Evolutionary conservation across 2,113 vertebrate genomes (phyloP).

Genomic region (Pristiophorus japonicus): DNA sequence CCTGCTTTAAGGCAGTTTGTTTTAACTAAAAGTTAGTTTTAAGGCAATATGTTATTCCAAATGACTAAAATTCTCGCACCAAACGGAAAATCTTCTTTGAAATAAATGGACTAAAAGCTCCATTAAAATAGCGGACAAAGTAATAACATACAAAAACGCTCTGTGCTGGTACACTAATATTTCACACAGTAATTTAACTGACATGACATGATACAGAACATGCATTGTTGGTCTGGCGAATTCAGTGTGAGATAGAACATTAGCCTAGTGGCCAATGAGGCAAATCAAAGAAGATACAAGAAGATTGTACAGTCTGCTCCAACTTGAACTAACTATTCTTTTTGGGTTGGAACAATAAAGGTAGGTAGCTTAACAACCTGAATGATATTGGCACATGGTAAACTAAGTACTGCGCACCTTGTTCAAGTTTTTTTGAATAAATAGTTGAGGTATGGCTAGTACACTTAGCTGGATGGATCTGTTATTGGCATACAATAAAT

Average conservation of each 20-base stretch:
- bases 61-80: neutral
- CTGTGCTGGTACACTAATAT: neutral
- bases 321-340: neutral
- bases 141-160: neutral
- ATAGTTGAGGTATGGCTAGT: neutral
- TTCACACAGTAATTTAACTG: neutral
- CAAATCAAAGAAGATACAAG: neutral
- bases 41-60: neutral
- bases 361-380: neutral
- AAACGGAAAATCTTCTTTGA: neutral
- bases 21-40: neutral
- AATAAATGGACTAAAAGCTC: neutral
- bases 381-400: neutral
- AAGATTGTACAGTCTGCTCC: neutral
- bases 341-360: neutral
- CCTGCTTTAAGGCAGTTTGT: too few relatives aligned
- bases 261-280: neutral
- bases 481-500: conserved; percentile 32
- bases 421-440: neutral
- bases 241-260: neutral
- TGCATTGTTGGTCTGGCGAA: neutral
- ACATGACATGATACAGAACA: neutral
- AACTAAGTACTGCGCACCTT: neutral
- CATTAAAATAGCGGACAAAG: neutral
- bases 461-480: neutral